Percentiles rank a stretch among this genome's conserved stretches.
Conservation (phyloP, 1,140 invertebrate genomes). For the Cotesia typhae region DNA sequence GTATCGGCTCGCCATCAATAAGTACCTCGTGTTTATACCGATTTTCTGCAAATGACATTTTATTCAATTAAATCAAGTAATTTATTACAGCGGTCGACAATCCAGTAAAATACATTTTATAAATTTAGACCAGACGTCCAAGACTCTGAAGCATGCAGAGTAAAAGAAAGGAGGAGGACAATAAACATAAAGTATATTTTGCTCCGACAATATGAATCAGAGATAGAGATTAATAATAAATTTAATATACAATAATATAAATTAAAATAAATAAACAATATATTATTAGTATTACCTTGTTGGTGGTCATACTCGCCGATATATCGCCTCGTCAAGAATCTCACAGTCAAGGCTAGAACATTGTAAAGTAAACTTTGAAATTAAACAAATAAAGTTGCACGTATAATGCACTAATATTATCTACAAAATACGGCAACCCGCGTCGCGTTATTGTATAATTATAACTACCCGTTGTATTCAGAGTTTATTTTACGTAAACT, state of each 20-base stretch:
- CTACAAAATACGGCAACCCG: too few relatives aligned
- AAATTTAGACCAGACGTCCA: slow-evolving; percentile 56
- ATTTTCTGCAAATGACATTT: slow-evolving; percentile 71
- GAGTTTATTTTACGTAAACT: too few relatives aligned
- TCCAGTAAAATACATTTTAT: slow-evolving; percentile 55
- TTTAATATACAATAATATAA: background rate
- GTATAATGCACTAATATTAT: background rate
- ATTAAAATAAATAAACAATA: slow-evolving; percentile 4
- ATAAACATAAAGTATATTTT: slow-evolving; percentile 14
- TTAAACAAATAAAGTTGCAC: background rate
- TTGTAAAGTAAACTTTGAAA: slow-evolving; percentile 40
- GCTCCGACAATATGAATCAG: too few relatives aligned
- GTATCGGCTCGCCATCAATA: slow-evolving; percentile 87
- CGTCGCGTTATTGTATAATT: background rate
- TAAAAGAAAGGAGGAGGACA: slow-evolving; percentile 37
- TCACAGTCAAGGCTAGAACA: slow-evolving; percentile 84
- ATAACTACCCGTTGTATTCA: background rate
- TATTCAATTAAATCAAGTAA: slow-evolving; percentile 18
- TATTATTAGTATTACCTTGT: slow-evolving; percentile 71
- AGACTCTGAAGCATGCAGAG: slow-evolving; percentile 42
- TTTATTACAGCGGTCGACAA: slow-evolving; percentile 37
- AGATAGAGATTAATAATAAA: slow-evolving; percentile 6
- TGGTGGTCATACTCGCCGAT: slow-evolving; percentile 95
- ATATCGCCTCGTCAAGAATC: slow-evolving; percentile 88
- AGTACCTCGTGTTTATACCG: slow-evolving; percentile 92